Conservation (phyloP, 2,888 invertebrate genomes). For the Synergus umbraculus region DNA sequence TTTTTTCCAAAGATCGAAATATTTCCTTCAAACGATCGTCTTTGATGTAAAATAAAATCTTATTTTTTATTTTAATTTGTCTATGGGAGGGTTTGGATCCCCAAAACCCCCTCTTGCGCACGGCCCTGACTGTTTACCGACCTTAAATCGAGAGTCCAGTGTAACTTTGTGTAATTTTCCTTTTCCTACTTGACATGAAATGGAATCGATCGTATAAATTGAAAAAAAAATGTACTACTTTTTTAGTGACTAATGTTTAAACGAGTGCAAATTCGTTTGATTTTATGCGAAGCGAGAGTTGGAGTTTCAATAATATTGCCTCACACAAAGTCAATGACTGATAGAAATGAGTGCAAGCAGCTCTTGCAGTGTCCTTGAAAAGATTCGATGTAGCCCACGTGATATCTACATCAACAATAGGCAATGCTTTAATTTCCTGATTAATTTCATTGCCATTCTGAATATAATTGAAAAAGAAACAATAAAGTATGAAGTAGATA, state of each 20-base stretch:
- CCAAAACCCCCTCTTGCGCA: no score
- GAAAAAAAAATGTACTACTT: neutral
- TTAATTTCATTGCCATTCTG: neutral
- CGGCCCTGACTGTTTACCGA: no score
- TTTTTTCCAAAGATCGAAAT: no score
- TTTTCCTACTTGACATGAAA: no score
- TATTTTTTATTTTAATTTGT: no score
- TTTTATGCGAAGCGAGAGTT: neutral
- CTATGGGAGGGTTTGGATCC: no score
- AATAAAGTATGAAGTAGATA: neutral
- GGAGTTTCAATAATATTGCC: constrained; percentile 15
- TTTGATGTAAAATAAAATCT: no score
- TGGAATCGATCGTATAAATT: no score
- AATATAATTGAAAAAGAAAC: neutral
- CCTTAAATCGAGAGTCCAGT: no score
- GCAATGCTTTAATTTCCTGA: neutral
- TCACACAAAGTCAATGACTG: constrained; percentile 35
- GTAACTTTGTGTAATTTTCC: no score
- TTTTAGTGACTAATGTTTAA: neutral
- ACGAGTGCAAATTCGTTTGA: neutral
- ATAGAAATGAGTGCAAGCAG: constrained; percentile 17
- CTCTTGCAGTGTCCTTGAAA: constrained; percentile 21
- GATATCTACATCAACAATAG: neutral
- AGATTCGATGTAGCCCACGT: constrained; percentile 10
- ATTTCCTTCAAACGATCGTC: no score